phyloP scores from a whole-genome alignment of 2,113 vertebrate species.

The Chaetodon auriga region DNA sequence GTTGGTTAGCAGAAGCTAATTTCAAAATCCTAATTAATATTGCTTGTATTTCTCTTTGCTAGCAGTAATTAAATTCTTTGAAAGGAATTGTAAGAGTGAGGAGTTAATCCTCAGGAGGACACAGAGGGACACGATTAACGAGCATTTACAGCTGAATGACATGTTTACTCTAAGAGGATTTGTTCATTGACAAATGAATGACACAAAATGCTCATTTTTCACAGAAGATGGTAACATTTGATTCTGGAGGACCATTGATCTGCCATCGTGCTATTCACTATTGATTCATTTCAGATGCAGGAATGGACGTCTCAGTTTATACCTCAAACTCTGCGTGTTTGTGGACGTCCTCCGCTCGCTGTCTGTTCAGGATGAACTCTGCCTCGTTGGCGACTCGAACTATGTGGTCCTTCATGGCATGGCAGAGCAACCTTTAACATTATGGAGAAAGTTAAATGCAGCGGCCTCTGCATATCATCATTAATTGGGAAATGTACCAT shows the following conservation, averaged over 20 bases:
- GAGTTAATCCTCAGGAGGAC: slow-evolving; percentile 67
- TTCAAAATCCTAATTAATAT: slow-evolving; percentile 57
- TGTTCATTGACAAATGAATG: slow-evolving; percentile 20
- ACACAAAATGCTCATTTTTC: slow-evolving; percentile 32
- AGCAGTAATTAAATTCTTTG: slow-evolving; percentile 65
- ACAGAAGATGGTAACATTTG: slow-evolving; percentile 3
- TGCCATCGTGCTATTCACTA: neutral
- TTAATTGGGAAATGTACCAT: neutral
- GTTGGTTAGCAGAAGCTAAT: slow-evolving; percentile 39
- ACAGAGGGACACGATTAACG: slow-evolving; percentile 66
- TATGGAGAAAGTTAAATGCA: slow-evolving; percentile 24
- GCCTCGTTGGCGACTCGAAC: slow-evolving; percentile 98
- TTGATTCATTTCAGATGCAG: slow-evolving; percentile 1
- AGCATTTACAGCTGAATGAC: slow-evolving; percentile 23
- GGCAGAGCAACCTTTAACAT: slow-evolving; percentile 90
- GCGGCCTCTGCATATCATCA: neutral
- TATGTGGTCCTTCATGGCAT: slow-evolving; percentile 99
- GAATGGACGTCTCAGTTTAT: slow-evolving; percentile 10
- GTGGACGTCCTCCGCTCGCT: slow-evolving; percentile 97
- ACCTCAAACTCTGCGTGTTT: slow-evolving; percentile 99
- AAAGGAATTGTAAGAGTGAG: slow-evolving; percentile 44
- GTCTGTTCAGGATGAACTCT: slow-evolving; percentile 97
- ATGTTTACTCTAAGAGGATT: slow-evolving; percentile 62
- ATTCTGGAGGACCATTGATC: neutral
- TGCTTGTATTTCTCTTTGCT: slow-evolving; percentile 29